Percentiles rank a stretch among this genome's conserved stretches.
Conservation (phyloP, 1,140 invertebrate species). For the Hylaeus volcanicus region DNA sequence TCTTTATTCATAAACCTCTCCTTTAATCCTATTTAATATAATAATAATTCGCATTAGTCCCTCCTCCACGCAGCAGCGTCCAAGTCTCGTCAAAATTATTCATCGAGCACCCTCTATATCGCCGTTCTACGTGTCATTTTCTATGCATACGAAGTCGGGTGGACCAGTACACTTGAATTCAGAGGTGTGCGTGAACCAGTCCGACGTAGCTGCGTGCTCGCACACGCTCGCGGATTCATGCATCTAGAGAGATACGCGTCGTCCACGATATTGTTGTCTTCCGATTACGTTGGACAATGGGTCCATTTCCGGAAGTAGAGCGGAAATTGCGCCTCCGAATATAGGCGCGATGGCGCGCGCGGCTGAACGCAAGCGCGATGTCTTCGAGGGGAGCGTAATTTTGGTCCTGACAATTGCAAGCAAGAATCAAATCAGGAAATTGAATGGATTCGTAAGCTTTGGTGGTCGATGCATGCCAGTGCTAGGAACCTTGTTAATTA, state of each 20-base stretch:
- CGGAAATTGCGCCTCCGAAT: slow-evolving; percentile 63
- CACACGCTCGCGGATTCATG: slow-evolving; percentile 14
- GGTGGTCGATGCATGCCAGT: too few species aligned
- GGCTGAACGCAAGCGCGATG: slow-evolving; percentile 21
- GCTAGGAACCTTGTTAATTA: too few species aligned
- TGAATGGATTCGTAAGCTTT: too few species aligned
- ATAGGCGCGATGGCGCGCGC: slow-evolving; percentile 28
- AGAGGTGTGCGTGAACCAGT: neutral
- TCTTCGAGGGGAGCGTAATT: slow-evolving; percentile 57
- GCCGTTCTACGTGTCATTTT: slow-evolving; percentile 17
- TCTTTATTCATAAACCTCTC: too few species aligned
- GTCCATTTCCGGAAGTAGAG: slow-evolving; percentile 63
- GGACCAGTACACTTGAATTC: neutral
- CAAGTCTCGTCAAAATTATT: slow-evolving; percentile 25
- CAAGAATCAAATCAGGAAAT: too few species aligned
- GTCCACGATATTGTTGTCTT: slow-evolving; percentile 66
- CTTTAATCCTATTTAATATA: too few species aligned
- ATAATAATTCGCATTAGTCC: too few species aligned
- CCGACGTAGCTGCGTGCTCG: neutral
- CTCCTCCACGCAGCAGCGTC: neutral
- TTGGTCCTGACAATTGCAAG: neutral
- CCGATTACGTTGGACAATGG: slow-evolving; percentile 66
- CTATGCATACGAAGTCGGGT: slow-evolving; percentile 4
- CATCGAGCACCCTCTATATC: slow-evolving; percentile 19
- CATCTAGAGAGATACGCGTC: slow-evolving; percentile 39